These are phyloP conservation scores for Aurelia aurita DNA, from an alignment of 30 jellyfish, hydroid and myxozoan genomes.

Conservation along the genomic window DNA sequence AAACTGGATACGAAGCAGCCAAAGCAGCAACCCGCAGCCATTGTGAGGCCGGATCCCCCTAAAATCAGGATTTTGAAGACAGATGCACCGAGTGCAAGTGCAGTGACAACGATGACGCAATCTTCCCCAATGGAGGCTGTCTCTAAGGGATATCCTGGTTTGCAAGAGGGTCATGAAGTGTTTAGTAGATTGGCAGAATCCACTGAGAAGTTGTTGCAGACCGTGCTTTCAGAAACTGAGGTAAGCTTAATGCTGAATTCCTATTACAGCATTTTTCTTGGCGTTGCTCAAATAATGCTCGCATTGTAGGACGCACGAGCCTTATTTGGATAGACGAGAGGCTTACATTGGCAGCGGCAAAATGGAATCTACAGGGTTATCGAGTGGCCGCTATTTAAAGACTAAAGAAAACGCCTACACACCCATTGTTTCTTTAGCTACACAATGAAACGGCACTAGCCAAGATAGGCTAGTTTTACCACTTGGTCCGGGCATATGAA, in stretches of 20 bases:
- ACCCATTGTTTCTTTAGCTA: no score
- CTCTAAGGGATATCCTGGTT: slow-evolving; percentile 53
- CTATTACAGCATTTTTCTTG: background rate
- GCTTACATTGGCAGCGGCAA: no score
- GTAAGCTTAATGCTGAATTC: slow-evolving; percentile 5
- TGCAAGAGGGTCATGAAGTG: slow-evolving; percentile 84
- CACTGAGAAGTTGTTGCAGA: slow-evolving; percentile 92
- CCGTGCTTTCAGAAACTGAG: slow-evolving; percentile 95
- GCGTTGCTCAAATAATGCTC: no score
- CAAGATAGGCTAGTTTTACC: no score
- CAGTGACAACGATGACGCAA: slow-evolving; percentile 66
- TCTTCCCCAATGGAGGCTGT: slow-evolving; percentile 75
- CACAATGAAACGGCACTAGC: no score
- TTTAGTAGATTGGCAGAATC: slow-evolving; percentile 93
- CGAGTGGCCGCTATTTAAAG: no score
- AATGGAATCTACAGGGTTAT: no score
- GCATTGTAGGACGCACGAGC: no score
- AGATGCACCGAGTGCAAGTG: slow-evolving; percentile 61
- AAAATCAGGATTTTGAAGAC: slow-evolving; percentile 70
- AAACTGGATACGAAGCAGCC: slow-evolving; percentile 19
- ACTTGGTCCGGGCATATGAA: no score
- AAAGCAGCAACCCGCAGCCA: slow-evolving; percentile 15
- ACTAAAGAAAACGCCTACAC: no score
- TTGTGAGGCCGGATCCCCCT: slow-evolving; percentile 69
- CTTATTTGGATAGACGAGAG: no score